Base-by-base conservation (phyloP, 2,797 vertebrate species). In the Synaphobranchus kaupii region DNA sequence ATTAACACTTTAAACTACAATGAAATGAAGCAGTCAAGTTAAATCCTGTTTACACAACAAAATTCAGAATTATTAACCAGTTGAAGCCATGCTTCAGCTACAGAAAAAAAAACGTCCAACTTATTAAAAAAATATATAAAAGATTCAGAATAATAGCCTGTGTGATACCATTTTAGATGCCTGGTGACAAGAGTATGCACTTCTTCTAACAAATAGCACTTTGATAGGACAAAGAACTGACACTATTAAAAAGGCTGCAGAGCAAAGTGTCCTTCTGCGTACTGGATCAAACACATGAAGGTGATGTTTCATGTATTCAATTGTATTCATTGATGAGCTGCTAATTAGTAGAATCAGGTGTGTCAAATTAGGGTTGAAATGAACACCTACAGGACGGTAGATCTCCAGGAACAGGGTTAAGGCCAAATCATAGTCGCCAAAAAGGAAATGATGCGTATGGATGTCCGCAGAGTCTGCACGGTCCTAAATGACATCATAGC, bases 221-320 rank as follows among this genome's bases (percentile, higher is more conserved):
- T 25, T 25, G 20, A 17, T 22, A 80, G 22, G 76, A 80, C 39
- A 80, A 25, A 22, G 76, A 48, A 47, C 20, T 47, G 76, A 80
- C 76, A 47, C 20, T 25, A 1, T 22, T 47, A 80, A 47, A 48
- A 17, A 44, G 5, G 6, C 17, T 22, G 7, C 15, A 39, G 31
- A 39, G 76, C 44, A 28, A 25, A 17, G 44, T 54, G 28, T 5
- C 48, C 15, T 52, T 31, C 81, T 28, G 81, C n/a, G 1, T 15
- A 50, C 47, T 50, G 44, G 17, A 83, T 47, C 48, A 15, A 9
- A 50, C n/a, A 83, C 50, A n/a, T 20, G 31, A 54, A 83, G 50
- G 47, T 28, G 50, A 31, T 85, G 44, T 54, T 66, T 87, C 81
- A 81, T 39, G 76, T 84, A 89, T 90, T 89, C 17, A 50, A 48